Evolutionary conservation across 2,797 vertebrate species (phyloP).

Genomic region (Oophaga sylvatica): DNA sequence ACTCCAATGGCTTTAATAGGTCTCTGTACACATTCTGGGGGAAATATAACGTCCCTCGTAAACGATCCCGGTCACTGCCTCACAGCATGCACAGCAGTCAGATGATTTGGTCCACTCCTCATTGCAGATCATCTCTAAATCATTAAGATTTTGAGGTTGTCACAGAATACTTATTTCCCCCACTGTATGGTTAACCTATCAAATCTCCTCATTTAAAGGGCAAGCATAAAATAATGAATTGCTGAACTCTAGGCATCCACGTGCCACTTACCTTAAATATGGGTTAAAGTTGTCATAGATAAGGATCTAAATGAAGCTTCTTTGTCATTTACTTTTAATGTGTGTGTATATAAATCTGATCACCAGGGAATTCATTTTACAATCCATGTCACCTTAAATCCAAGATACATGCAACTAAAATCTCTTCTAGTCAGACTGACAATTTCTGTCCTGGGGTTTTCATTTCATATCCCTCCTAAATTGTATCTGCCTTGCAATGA

Average conservation of each 20-base stretch:
- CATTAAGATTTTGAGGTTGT: too few relatives aligned
- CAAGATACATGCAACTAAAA: slow-evolving; percentile 19
- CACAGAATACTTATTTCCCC: too few relatives aligned
- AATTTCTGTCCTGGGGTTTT: slow-evolving; percentile 47
- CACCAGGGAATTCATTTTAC: slow-evolving; percentile 14
- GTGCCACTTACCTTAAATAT: not conserved
- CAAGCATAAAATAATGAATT: not conserved
- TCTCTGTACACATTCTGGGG: too few relatives aligned
- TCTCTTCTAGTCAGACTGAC: slow-evolving; percentile 21
- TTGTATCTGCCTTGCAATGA: slow-evolving; percentile 43
- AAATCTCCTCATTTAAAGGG: not conserved
- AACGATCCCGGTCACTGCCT: too few relatives aligned
- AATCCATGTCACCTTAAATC: slow-evolving; percentile 11
- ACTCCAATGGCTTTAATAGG: too few relatives aligned
- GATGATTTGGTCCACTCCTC: too few relatives aligned
- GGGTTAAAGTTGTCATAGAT: slow-evolving; percentile 16
- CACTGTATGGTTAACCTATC: not conserved
- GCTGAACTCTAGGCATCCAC: too few relatives aligned
- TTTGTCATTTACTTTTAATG: slow-evolving; percentile 41
- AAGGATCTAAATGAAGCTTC: slow-evolving; percentile 16
- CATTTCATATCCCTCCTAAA: slow-evolving; percentile 46
- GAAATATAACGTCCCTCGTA: too few relatives aligned
- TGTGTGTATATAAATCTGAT: slow-evolving; percentile 12
- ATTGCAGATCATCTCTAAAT: too few relatives aligned
- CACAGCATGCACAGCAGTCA: too few relatives aligned